Evolutionary conservation across 2,797 vertebrate genomes (phyloP), one percentile per base, ranked within the genome.

Genomic region (Lutjanus campechanus): DNA sequence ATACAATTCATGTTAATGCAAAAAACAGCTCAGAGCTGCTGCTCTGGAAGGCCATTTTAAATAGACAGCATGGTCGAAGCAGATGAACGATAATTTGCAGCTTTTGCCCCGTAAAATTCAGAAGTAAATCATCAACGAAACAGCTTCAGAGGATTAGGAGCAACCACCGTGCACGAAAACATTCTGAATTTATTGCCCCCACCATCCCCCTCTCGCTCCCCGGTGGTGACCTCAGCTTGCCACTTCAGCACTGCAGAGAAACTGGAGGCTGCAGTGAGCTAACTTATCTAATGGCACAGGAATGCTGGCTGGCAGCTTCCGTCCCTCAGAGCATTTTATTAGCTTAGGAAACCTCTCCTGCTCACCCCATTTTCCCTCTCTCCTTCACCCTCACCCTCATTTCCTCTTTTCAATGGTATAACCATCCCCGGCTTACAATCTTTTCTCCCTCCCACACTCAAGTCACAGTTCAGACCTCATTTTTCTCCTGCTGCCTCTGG

Each of bases 281-380:
- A 89, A 93, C 92, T 94, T 94, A 94, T 94, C 95, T 95, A 95
- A 96, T 94, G 92, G 92, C 91, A 93, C 90, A 94, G 93, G 93
- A 95, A 95, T 95, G 94, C 92, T 92, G 88, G 91, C 93, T 93
- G 93, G 93, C 93, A 95, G 92, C 92, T 91, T 94, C 88, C 86
- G 91, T 91, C 87, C 91, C 90, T 91, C 85, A 67, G 60, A 93
- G 87, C 87, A 93, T 94, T 95, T 95, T 94, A 94, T 95, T 95
- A 92, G 93, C 92, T 91, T 83, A 93, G 92, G 91, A 94, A 93
- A 93, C 85, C 87, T 90, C 88, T 89, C 78, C 86, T 64, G 78
- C 90, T 91, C 88, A 84, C 92, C 91, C 88, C 77, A 44, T 86
- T 90, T 88, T 83, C 88, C 88, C 88, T 88, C 89, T 86, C 87